Base-by-base conservation (phyloP, 2,888 invertebrate species). In the Labia minor region DNA sequence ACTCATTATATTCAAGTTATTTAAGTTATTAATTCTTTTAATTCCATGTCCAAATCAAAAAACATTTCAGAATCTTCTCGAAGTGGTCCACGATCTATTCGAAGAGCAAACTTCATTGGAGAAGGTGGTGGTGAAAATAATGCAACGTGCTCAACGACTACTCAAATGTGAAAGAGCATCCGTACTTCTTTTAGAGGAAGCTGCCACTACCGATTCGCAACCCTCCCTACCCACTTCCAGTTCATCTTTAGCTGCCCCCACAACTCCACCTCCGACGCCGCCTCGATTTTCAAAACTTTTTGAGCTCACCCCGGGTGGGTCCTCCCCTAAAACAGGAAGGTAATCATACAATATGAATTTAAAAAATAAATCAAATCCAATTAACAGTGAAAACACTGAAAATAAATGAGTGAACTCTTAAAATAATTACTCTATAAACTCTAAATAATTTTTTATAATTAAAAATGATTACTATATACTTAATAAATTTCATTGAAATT, bases 21-120 rank as follows among this genome's bases (percentile, higher is more conserved):
- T n/a, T n/a, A n/a, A n/a, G n/a, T n/a, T n/a, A n/a, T n/a, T n/a
- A n/a, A n/a, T n/a, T n/a, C n/a, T n/a, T n/a, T n/a, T n/a, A n/a
- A n/a, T n/a, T n/a, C n/a, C n/a, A n/a, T n/a, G n/a, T n/a, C n/a
- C n/a, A n/a, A n/a, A n/a, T n/a, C n/a, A n/a, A n/a, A n/a, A n/a
- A n/a, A n/a, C n/a, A n/a, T n/a, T n/a, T n/a, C n/a, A 81, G 81
- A 79, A 78, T 62, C 74, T 81, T 20, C 73, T 81, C 70, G 81
- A 81, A 73, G 81, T 81, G 49, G 80, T 81, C 0, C 81, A 81
- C 71, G 81, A 81, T 71, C 73, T 81, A 65, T 81, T 81, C 71
- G 81, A 81, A 72, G 80, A 81, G 71, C 81, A 81, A 73, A 81
- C 80, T 1, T 80, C 80, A 0, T 70, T 78, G 67, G 81, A 81